A percentile compares a stretch with the other conserved stretches of the same genome.
These are phyloP conservation scores for Spodoptera littoralis DNA, from an alignment of 2,888 invertebrate species.

Conservation along the genomic window DNA sequence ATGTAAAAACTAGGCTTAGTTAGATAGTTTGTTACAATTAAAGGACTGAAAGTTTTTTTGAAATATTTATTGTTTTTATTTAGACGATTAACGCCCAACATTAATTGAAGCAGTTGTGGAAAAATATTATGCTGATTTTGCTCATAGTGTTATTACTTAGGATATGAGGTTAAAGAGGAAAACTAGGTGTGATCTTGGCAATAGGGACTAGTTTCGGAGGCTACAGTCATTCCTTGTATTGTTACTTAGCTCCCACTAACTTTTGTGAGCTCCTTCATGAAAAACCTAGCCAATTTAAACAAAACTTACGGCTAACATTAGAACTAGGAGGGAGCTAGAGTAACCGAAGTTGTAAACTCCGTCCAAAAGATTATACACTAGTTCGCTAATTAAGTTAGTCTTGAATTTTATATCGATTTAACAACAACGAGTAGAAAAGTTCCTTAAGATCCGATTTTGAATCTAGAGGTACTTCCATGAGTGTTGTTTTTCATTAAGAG, in stretches of 20 bases:
- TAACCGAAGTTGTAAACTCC: conserved; percentile 21
- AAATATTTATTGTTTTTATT: too few species aligned
- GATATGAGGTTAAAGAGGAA: too few species aligned
- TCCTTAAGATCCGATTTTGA: conserved; percentile 1
- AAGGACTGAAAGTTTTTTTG: conserved; percentile 5
- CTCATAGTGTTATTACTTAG: too few species aligned
- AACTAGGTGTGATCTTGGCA: too few species aligned
- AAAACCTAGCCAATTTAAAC: conserved; percentile 13
- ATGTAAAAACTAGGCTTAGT: neutral
- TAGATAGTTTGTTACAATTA: conserved; percentile 14
- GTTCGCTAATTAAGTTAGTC: conserved; percentile 29
- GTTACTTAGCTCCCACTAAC: too few species aligned
- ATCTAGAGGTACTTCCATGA: conserved; percentile 1
- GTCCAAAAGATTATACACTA: conserved; percentile 23
- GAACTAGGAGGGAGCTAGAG: conserved; percentile 7
- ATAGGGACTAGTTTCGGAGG: too few species aligned
- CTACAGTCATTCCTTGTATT: too few species aligned
- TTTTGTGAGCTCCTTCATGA: neutral
- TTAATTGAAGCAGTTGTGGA: too few species aligned
- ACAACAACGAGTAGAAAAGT: conserved; percentile 7
- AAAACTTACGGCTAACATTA: conserved; percentile 23
- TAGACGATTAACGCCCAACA: too few species aligned
- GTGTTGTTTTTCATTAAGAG: conserved; percentile 35
- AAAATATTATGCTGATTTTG: too few species aligned
- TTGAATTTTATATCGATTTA: conserved; percentile 26